Conservation (phyloP, 2,888 invertebrate species). For the Parascotia fuliginaria region DNA sequence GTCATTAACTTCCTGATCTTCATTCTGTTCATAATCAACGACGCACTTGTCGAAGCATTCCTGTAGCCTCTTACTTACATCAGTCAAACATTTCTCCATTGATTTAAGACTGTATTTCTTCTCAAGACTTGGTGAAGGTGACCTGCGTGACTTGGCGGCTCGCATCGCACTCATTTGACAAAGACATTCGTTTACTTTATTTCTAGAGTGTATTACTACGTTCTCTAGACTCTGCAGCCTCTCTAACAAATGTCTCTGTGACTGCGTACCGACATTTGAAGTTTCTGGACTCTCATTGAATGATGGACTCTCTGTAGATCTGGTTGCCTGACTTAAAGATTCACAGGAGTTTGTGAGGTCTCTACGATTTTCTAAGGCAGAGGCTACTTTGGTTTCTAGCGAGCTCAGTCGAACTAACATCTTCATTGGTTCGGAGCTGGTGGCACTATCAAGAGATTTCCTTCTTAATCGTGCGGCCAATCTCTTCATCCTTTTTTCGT, state of each 20-base stretch:
- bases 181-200: slow-evolving; percentile 89
- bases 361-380: slow-evolving; percentile 79
- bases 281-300: slow-evolving; percentile 62
- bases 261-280: slow-evolving; percentile 77
- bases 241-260: slow-evolving; percentile 84
- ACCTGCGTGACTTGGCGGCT: slow-evolving; percentile 86
- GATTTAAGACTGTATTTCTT: slow-evolving; percentile 87
- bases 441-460: slow-evolving; percentile 92
- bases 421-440: slow-evolving; percentile 92
- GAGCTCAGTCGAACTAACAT: slow-evolving; percentile 91
- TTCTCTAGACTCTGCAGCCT: slow-evolving; percentile 87
- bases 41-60: slow-evolving; percentile 87
- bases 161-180: slow-evolving; percentile 87
- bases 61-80: slow-evolving; percentile 87
- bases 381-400: slow-evolving; percentile 91
- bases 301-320: slow-evolving; percentile 69
- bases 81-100: slow-evolving; percentile 88
- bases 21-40: slow-evolving; percentile 73
- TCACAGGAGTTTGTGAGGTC: slow-evolving; percentile 85
- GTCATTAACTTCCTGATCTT: slow-evolving; percentile 67
- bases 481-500: slow-evolving; percentile 82
- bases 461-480: slow-evolving; percentile 87
- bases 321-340: slow-evolving; percentile 78
- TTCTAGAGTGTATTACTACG: slow-evolving; percentile 87
- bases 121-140: slow-evolving; percentile 88